Evolutionary conservation across 1,140 invertebrate species (phyloP), one percentile per base, ranked within the genome.

Genomic region (Andrena cerasifolii): DNA sequence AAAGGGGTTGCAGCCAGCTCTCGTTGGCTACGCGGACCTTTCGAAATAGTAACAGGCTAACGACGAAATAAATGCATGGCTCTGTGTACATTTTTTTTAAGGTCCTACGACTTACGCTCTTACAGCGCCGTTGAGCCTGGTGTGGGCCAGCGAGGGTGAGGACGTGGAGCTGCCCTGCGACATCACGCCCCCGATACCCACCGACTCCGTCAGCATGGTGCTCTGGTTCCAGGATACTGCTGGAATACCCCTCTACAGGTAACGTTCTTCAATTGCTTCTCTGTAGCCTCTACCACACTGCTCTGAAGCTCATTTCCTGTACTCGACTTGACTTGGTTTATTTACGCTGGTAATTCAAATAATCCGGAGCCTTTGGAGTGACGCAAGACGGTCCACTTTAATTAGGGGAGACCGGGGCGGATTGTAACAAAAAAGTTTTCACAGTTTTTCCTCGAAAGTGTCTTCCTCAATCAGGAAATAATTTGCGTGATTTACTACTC

Each of bases 181-280:
- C 90, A 93, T 97, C 47, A 96, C 95, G 14, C 95, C 96, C 4
- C 95, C 95, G 7, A 92, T 93, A 43, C 92, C 94, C 3, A 94
- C 94, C 76, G 97, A 97, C 85, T 94, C 94, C 28, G 95, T 97
- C 61, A 96, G 94, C 85, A 94, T 96, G 94, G 94, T 97, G 79
- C 94, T 98, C 68, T 97, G 96, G 96, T 97, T 97, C 91, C 96
- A 96, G 90, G 96, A 97, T 87, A 94, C 95, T 33, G 95, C 94
- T 45, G 95, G 96, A 36, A 97, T 97, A 92, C 96, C 97, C 18
- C 93, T 97, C 45, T 97, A 97, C 92, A 97, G 96, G 96, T 97
- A 93, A 61, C n/a, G 0, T 10, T n/a, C n/a, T n/a, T n/a, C n/a
- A n/a, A n/a, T n/a, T n/a, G n/a, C n/a, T n/a, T n/a, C n/a, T n/a